These are phyloP conservation scores for Pterocles orientalis DNA, from an alignment of 2,113 vertebrate species.

Conservation along the genomic window DNA sequence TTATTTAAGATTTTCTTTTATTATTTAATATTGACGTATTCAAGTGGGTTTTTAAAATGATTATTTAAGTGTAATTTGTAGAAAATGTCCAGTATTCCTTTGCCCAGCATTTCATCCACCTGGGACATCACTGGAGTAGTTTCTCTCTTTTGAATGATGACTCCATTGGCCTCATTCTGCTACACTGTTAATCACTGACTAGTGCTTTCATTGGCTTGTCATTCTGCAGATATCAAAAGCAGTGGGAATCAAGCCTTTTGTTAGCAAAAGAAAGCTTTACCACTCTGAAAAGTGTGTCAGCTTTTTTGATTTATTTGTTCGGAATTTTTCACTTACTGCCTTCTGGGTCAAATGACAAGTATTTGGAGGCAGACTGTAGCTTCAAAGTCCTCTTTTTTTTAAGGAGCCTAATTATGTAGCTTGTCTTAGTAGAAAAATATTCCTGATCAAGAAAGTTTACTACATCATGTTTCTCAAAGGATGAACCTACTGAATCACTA, in stretches of 20 bases:
- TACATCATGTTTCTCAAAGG: conserved; percentile 32
- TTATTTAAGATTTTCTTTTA: background rate
- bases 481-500: conserved; percentile 23
- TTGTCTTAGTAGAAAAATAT: background rate
- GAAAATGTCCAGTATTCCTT: background rate
- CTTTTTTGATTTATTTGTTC: conserved; percentile 44
- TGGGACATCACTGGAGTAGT: background rate
- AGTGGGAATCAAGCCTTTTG: conserved; percentile 23
- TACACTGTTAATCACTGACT: background rate
- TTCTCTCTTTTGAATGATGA: background rate
- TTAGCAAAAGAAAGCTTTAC: background rate
- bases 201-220: background rate
- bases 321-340: conserved; percentile 36
- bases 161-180: conserved; percentile 27
- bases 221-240: conserved; percentile 36
- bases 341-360: conserved; percentile 56
- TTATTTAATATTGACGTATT: background rate
- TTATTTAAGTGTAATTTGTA: background rate
- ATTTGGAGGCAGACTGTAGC: conserved; percentile 32
- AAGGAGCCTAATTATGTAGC: conserved; percentile 3
- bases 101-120: background rate
- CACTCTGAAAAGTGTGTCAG: background rate
- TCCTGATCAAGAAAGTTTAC: conserved; percentile 33
- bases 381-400: conserved; percentile 34
- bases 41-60: background rate